Base-by-base conservation (phyloP, 2,113 vertebrate genomes). In the Morone saxatilis region DNA sequence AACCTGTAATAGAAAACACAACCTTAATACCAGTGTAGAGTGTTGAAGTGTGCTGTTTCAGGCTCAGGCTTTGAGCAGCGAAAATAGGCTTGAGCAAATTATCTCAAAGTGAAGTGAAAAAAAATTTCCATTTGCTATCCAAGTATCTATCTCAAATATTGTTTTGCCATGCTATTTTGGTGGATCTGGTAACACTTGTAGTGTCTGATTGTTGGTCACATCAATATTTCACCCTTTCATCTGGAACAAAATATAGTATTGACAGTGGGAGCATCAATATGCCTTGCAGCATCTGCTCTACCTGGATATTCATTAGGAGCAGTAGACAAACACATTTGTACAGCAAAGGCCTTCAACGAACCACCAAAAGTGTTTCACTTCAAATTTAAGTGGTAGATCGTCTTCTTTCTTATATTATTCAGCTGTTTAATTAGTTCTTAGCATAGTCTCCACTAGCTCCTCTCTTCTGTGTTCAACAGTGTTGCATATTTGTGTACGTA, bases 241-340 rank as follows among this genome's bases (percentile, higher is more conserved):
- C 38, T 31, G 25, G 59, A 68, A 48, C 36, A 62, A 70, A 83
- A 80, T 78, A 17, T n/a, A 43, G 66, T 66, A 78, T 61, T 81
- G 84, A 83, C 73, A 56, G 14, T 51, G 2, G 12, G 56, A 25
- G n/a, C 41, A 25, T 51, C 60, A 62, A 12, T 54, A 53, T 71
- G 57, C 45, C 47, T 31, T 19, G 25, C 60, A 70, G 68, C 53
- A 41, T 81, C 62, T 17, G 14, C 57, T 70, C 12, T 16, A 36
- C 6, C n/a, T 53, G 17, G 31, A 86, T 51, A 86, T 86, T 87
- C 68, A 86, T 87, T 86, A 73, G 48, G 9, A 81, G 59, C 19
- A 50, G 57, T 40, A 69, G 68, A 86, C 50, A 60, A 76, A 68
- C 71, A 73, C 62, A 51, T 82, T 76, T 77, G 43, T 38, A 72